Conservation (phyloP, 2,797 vertebrate species). For the Cynopterus sphinx region DNA sequence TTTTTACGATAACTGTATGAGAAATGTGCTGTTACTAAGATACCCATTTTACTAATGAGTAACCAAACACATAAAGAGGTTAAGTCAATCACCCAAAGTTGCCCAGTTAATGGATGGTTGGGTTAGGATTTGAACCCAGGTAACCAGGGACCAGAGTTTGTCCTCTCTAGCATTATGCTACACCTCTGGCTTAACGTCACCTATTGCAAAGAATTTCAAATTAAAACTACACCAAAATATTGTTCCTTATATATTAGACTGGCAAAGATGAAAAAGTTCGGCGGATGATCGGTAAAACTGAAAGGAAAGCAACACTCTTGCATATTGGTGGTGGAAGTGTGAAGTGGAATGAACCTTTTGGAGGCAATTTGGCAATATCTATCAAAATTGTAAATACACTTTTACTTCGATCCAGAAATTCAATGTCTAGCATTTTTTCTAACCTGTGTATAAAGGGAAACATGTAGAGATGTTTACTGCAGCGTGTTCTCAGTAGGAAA, state of each 20-base stretch:
- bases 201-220: neutral
- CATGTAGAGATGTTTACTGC: neutral
- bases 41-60: neutral
- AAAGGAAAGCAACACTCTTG: neutral
- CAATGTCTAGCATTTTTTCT: neutral
- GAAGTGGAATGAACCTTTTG: neutral
- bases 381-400: neutral
- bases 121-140: neutral
- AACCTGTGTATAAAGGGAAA: neutral
- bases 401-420: slow-evolving; percentile 9
- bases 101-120: neutral
- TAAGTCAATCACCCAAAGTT: neutral
- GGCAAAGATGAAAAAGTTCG: neutral
- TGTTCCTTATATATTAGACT: neutral
- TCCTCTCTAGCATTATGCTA: neutral
- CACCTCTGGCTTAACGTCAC: neutral
- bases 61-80: neutral
- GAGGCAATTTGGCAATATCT: neutral
- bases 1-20: neutral
- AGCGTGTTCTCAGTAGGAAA: neutral
- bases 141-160: neutral
- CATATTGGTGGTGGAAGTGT: neutral
- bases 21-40: neutral
- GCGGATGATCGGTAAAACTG: neutral
- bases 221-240: neutral